Percentiles rank a stretch among this genome's conserved stretches.
Evolutionary conservation across 2,888 invertebrate species (phyloP).

Genomic region (Himalopsyche anomala): DNA sequence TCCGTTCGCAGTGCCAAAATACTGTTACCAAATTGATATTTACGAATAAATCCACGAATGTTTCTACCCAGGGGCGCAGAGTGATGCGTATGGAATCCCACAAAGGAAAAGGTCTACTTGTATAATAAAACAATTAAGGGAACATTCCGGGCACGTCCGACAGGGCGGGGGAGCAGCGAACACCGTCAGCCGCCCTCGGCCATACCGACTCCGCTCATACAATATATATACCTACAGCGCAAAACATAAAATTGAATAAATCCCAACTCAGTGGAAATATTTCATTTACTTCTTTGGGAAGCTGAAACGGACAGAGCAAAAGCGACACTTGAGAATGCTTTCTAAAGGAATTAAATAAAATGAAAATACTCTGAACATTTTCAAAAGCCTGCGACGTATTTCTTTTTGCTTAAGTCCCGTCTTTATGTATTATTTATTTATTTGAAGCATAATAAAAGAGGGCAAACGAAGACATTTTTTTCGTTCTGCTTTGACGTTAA

Average conservation of each 20-base stretch:
- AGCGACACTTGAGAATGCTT: constrained; percentile 1
- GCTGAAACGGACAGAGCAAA: not conserved
- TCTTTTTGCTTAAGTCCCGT: not conserved
- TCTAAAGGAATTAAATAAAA: constrained; percentile 13
- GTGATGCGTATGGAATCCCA: not conserved
- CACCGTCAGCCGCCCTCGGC: constrained; percentile 11
- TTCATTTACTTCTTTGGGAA: constrained; percentile 36
- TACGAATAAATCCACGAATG: not conserved
- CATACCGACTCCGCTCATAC: not conserved
- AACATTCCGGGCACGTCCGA: constrained; percentile 64
- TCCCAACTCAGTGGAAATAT: constrained; percentile 23
- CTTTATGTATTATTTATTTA: not conserved
- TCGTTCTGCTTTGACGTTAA: not conserved
- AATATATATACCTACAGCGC: not conserved
- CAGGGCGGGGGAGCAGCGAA: constrained; percentile 40
- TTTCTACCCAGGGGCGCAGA: not conserved
- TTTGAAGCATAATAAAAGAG: not conserved
- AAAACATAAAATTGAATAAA: constrained; percentile 53
- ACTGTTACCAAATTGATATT: constrained; percentile 17
- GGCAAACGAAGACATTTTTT: not conserved
- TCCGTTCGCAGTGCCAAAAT: not conserved
- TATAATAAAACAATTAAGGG: constrained; percentile 65
- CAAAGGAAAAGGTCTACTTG: constrained; percentile 58
- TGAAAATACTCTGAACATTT: not conserved
- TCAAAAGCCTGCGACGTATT: not conserved